phyloP scores from a whole-genome alignment of 64 coral and sea anemone genomes.

The Orbicella faveolata region DNA sequence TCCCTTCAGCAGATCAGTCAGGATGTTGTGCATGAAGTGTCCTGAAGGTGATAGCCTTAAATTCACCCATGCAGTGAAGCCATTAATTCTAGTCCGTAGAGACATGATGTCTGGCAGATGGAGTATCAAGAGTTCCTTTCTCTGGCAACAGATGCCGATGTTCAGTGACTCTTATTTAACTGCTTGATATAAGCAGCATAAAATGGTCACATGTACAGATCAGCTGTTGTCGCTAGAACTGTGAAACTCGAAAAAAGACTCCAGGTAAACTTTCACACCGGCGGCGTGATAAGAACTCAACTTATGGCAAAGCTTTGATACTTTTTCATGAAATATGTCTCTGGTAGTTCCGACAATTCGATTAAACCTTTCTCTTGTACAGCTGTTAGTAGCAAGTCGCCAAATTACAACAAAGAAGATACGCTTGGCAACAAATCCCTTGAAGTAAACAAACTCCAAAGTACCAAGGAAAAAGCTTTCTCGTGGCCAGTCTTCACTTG shows the following conservation, averaged over 20 bases:
- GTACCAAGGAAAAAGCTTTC: neutral
- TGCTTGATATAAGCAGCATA: neutral
- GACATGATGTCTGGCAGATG: constrained; percentile 40
- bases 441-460: constrained; percentile 17
- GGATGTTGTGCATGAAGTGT: constrained; percentile 92
- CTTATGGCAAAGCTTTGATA: neutral
- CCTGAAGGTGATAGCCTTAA: constrained; percentile 81
- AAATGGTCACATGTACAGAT: too few relatives aligned
- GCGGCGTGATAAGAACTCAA: neutral
- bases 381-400: neutral
- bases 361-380: neutral
- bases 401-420: too few relatives aligned
- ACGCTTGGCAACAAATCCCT: too few relatives aligned
- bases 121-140: neutral
- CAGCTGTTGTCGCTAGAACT: too few relatives aligned
- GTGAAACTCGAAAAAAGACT: too few relatives aligned
- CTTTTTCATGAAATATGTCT: neutral
- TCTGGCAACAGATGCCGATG: neutral
- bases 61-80: constrained; percentile 98
- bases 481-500: neutral
- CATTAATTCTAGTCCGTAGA: constrained; percentile 93
- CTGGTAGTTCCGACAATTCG: neutral
- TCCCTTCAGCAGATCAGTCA: constrained; percentile 92
- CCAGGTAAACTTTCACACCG: neutral
- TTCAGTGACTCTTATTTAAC: neutral